phyloP scores from a whole-genome alignment of 2,888 invertebrate genomes.

The Creontiades dilutus region DNA sequence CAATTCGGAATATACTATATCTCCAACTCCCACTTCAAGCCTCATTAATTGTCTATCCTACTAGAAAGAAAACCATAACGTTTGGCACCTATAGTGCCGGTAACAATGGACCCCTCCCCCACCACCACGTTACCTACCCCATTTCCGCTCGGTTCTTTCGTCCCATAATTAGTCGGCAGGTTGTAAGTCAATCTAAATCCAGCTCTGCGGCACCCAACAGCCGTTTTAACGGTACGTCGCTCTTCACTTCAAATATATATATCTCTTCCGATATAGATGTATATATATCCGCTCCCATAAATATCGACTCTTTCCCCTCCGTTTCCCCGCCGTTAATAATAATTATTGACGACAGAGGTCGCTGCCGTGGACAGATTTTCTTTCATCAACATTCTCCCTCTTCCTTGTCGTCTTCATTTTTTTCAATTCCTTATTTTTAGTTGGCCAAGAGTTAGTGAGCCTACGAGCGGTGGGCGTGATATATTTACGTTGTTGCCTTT shows the following conservation, averaged over 20 bases:
- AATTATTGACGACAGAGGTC: constrained; percentile 32
- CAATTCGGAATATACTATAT: too few species aligned
- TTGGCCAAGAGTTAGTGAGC: not conserved
- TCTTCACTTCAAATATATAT: not conserved
- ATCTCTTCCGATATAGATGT: not conserved
- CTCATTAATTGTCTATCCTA: not conserved
- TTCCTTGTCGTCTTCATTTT: not conserved
- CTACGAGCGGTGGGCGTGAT: constrained; percentile 23
- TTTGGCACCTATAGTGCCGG: not conserved
- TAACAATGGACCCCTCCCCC: not conserved
- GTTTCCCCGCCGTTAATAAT: constrained; percentile 9
- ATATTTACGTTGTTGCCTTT: constrained; percentile 32
- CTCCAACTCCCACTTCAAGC: not conserved
- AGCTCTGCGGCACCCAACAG: not conserved
- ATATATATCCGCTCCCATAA: not conserved
- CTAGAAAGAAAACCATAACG: not conserved
- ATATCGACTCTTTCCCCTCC: constrained; percentile 12
- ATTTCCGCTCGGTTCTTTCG: not conserved
- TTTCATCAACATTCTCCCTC: constrained; percentile 31
- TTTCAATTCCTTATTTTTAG: not conserved
- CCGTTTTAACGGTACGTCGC: constrained; percentile 27
- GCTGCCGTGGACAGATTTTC: constrained; percentile 5
- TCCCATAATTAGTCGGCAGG: not conserved
- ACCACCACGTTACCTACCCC: not conserved
- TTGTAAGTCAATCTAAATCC: constrained; percentile 39